Evolutionary conservation across 2,113 vertebrate genomes (phyloP).

Genomic region (Sterrhoptilus dennistouni): DNA sequence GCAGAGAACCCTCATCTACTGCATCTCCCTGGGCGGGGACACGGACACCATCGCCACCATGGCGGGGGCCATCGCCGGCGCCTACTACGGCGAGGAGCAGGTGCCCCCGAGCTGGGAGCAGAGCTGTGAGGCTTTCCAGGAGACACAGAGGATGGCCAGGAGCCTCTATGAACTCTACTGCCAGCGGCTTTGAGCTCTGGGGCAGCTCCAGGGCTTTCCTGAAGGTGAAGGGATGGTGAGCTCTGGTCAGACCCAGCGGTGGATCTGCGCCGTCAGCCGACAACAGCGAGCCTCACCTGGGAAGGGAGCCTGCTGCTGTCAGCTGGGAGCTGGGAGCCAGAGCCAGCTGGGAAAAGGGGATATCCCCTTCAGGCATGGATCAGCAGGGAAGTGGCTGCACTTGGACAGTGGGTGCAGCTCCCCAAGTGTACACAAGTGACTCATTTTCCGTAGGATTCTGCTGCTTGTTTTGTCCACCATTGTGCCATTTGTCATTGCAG

Average conservation of each 20-base stretch:
- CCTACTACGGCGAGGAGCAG: constrained; percentile 89
- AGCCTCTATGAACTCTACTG: constrained; percentile 84
- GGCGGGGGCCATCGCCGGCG: constrained; percentile 96
- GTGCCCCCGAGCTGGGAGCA: constrained; percentile 86
- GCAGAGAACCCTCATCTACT: constrained; percentile 92
- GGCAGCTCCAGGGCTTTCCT: neutral
- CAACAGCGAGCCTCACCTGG: fast-evolving
- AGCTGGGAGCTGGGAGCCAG: neutral
- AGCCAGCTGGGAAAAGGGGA: neutral
- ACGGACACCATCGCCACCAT: constrained; percentile 99
- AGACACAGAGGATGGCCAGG: constrained; percentile 82
- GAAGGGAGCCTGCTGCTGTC: neutral
- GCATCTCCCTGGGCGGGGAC: constrained; percentile 94
- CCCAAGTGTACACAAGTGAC: neutral
- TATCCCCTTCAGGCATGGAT: neutral
- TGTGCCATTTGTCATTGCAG: neutral
- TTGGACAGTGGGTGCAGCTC: neutral
- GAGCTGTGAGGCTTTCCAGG: constrained; percentile 89
- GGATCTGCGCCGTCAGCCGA: fast-evolving
- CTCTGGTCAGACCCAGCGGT: neutral
- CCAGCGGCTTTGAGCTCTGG: constrained; percentile 40
- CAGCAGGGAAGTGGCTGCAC: neutral
- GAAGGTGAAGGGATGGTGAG: neutral
- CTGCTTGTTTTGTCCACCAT: neutral
- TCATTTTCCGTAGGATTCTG: neutral